These are phyloP conservation scores for Egretta garzetta DNA, from an alignment of 2,113 vertebrate species.

Conservation along the genomic window DNA sequence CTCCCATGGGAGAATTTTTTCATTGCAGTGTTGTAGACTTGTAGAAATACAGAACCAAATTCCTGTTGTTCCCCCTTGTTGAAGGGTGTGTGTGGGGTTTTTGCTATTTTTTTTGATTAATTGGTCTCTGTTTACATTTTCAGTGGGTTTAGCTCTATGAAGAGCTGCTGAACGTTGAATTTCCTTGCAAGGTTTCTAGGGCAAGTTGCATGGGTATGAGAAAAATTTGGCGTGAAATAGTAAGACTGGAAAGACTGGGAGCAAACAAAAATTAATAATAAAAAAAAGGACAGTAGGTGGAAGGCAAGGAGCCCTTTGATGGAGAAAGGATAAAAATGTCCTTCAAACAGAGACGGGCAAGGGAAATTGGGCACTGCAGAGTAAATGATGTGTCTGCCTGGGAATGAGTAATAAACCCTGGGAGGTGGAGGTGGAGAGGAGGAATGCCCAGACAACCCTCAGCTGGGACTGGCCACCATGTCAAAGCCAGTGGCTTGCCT, in stretches of 20 bases:
- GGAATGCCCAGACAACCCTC: not conserved
- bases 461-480: not conserved
- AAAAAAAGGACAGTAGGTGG: not conserved
- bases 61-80: not conserved
- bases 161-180: not conserved
- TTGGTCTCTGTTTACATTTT: not conserved
- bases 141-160: not conserved
- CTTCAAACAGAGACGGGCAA: not conserved
- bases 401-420: not conserved
- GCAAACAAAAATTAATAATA: not conserved
- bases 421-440: not conserved
- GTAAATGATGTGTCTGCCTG: not conserved
- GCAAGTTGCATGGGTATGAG: not conserved
- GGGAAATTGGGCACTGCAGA: not conserved
- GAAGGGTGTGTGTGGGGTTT: fast-evolving
- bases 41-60: not conserved
- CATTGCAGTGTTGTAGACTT: too few relatives aligned
- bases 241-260: not conserved
- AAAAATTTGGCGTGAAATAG: not conserved
- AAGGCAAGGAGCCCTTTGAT: not conserved
- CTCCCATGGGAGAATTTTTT: not conserved
- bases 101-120: fast-evolving
- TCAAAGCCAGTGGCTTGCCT: not conserved
- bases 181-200: not conserved
- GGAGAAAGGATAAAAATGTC: not conserved